Evolutionary conservation across 2,113 vertebrate species (phyloP).

Genomic region (Heterotilapia buettikoferi): DNA sequence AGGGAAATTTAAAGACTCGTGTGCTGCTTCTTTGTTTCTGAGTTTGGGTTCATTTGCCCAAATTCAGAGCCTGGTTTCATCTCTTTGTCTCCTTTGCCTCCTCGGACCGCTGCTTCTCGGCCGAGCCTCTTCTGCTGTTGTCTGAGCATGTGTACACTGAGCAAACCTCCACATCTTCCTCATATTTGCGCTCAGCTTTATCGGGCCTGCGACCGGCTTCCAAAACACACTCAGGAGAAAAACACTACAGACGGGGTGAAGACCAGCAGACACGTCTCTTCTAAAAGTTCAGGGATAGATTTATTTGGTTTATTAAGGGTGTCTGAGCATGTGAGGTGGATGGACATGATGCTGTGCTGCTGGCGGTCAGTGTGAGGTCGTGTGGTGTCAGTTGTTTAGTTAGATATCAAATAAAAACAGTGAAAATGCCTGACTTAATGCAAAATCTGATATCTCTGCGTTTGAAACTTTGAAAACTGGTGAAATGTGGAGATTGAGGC

Average conservation of each 20-base stretch:
- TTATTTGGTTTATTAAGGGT: conserved; percentile 15
- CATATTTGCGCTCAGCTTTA: conserved; percentile 92
- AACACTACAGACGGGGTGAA: conserved; percentile 83
- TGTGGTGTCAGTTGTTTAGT: neutral
- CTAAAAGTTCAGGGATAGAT: conserved; percentile 79
- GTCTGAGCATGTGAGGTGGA: neutral
- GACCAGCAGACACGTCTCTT: conserved; percentile 78
- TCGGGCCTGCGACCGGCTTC: conserved; percentile 82
- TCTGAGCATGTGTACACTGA: conserved; percentile 67
- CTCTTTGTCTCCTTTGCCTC: neutral
- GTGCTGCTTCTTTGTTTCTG: neutral
- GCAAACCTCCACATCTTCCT: conserved; percentile 90
- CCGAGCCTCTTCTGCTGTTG: conserved; percentile 52
- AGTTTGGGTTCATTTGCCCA: neutral
- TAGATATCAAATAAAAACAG: neutral
- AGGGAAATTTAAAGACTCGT: neutral
- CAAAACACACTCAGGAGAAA: conserved; percentile 83
- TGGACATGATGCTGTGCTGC: neutral
- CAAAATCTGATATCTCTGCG: neutral
- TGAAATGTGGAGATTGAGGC: neutral
- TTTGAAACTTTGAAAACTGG: neutral
- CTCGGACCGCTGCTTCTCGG: neutral
- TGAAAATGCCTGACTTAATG: neutral
- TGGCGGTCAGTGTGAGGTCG: neutral
- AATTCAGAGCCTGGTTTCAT: neutral